Percentiles rank a stretch among this genome's conserved stretches.
phyloP scores from a whole-genome alignment of 1,140 invertebrate species.

The Tachypleus tridentatus region DNA sequence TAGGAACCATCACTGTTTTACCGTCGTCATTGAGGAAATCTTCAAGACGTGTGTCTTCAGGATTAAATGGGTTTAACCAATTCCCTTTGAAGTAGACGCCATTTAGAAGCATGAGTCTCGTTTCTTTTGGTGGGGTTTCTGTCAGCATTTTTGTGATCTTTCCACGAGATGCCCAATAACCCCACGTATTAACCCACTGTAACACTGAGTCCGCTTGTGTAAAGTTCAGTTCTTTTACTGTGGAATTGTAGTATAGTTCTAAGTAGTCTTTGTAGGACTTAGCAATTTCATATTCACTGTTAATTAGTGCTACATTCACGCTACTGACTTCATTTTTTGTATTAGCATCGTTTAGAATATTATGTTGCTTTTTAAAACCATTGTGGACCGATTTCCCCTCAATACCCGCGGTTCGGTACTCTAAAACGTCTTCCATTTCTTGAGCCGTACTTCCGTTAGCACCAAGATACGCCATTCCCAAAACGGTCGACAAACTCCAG shows the following conservation, averaged over 20 bases:
- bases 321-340: not conserved
- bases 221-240: not conserved
- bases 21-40: not conserved
- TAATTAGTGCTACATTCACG: not conserved
- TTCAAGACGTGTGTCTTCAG: not conserved
- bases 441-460: not conserved
- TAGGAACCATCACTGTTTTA: too few species aligned
- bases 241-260: not conserved
- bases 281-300: not conserved
- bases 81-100: not conserved
- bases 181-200: too few species aligned
- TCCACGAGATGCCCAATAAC: too few species aligned
- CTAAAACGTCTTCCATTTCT: not conserved
- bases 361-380: not conserved
- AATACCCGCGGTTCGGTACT: not conserved
- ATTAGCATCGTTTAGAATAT: not conserved
- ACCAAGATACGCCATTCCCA: not conserved
- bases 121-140: too few species aligned
- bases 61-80: not conserved
- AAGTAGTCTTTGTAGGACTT: not conserved
- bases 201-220: not conserved
- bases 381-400: not conserved
- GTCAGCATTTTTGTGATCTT: too few species aligned
- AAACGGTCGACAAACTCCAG: not conserved
- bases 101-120: too few species aligned